Evolutionary conservation across 2,797 vertebrate species (phyloP).

Genomic region (Graptemys geographica): DNA sequence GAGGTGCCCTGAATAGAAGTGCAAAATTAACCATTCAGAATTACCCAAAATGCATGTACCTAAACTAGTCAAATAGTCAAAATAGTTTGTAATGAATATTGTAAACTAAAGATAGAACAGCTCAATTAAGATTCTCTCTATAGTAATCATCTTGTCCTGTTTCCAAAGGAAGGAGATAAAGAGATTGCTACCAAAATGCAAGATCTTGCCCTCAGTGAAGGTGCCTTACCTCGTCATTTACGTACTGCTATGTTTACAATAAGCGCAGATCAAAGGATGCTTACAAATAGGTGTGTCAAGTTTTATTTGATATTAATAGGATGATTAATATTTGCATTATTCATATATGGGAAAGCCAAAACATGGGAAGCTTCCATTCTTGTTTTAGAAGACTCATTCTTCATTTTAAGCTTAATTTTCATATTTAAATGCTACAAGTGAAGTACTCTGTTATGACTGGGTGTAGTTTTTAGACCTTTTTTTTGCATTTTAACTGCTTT

Average conservation of each 20-base stretch:
- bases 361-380: background rate
- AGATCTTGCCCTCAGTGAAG: constrained; percentile 97
- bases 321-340: background rate
- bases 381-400: background rate
- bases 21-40: background rate
- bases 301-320: constrained; percentile 41
- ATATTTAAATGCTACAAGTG: background rate
- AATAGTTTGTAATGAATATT: constrained; percentile 46
- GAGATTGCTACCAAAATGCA: constrained; percentile 99
- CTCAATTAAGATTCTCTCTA: constrained; percentile 69
- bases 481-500: background rate
- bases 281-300: constrained; percentile 93
- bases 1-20: background rate
- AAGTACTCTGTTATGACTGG: background rate
- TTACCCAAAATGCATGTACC: background rate
- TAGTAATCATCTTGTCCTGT: constrained; percentile 79
- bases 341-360: background rate
- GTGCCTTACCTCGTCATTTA: constrained; percentile 95
- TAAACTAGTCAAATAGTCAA: background rate
- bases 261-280: constrained; percentile 98
- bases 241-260: constrained; percentile 98
- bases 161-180: constrained; percentile 96
- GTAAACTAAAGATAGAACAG: constrained; percentile 51
- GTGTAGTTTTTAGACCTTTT: background rate
- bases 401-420: background rate